A percentile compares a stretch with the other conserved stretches of the same genome.
Evolutionary conservation across 2,113 vertebrate species (phyloP).

Genomic region (Tricholaema leucomelas): DNA sequence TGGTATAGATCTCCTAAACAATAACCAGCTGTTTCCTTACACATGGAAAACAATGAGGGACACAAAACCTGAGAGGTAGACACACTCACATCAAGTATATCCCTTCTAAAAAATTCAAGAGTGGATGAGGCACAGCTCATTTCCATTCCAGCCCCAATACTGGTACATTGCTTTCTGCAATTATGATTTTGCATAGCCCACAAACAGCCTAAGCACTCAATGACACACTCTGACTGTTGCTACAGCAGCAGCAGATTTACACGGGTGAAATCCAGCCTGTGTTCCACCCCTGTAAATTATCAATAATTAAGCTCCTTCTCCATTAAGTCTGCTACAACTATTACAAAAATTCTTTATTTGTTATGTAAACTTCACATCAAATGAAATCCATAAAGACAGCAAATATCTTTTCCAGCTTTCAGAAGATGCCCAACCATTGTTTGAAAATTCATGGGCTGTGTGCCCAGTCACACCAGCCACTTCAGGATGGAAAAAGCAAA

Average conservation of each 20-base stretch:
- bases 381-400: background rate
- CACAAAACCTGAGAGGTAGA: background rate
- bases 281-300: conserved; percentile 1
- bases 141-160: background rate
- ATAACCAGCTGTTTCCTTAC: background rate
- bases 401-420: background rate
- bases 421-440: background rate
- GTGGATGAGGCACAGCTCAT: background rate
- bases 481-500: background rate
- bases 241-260: conserved; percentile 41
- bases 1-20: background rate
- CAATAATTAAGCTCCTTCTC: conserved; percentile 41
- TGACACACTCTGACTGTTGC: conserved; percentile 47
- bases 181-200: conserved; percentile 44
- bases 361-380: background rate
- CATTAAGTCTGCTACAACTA: background rate
- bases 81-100: fast-evolving
- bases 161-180: conserved; percentile 21
- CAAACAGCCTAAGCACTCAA: conserved; percentile 63
- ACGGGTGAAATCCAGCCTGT: conserved; percentile 6
- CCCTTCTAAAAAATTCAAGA: background rate
- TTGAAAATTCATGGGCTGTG: fast-evolving
- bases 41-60: background rate
- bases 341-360: background rate
- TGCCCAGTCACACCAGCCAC: background rate